Percentiles rank a stretch among this genome's conserved stretches.
Evolutionary conservation across 2,888 invertebrate species (phyloP).

Genomic region (Tethea ocularis): DNA sequence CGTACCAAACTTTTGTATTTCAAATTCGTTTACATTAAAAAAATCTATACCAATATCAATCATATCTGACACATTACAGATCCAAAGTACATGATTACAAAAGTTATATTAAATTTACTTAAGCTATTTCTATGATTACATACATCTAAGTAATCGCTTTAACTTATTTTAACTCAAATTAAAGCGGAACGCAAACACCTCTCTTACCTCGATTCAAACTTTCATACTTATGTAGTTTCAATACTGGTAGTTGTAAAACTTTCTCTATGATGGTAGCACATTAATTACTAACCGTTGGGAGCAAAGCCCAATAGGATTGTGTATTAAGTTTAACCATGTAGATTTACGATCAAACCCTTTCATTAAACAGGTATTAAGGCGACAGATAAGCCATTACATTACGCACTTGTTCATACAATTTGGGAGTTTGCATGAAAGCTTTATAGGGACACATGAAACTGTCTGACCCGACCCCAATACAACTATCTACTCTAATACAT

Average conservation of each 20-base stretch:
- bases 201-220: conserved; percentile 70
- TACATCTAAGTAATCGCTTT: conserved; percentile 51
- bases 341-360: conserved; percentile 83
- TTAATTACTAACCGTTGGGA: conserved; percentile 75
- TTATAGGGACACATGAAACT: conserved; percentile 67
- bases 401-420: conserved; percentile 75
- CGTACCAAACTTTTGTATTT: too few relatives aligned
- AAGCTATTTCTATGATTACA: conserved; percentile 37
- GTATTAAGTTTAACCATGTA: conserved; percentile 79
- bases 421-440: conserved; percentile 68
- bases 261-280: conserved; percentile 75
- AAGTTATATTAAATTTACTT: conserved; percentile 18
- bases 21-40: background rate
- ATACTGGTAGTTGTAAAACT: conserved; percentile 76
- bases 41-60: background rate
- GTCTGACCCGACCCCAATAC: conserved; percentile 60
- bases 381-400: conserved; percentile 76
- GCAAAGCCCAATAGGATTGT: conserved; percentile 72
- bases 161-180: conserved; percentile 73
- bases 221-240: conserved; percentile 77
- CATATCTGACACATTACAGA: background rate
- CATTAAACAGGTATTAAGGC: conserved; percentile 82
- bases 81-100: background rate
- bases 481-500: conserved; percentile 61
- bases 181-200: conserved; percentile 70